Base-by-base conservation (phyloP, 2,888 invertebrate genomes). In the Drymonia ruficornis region DNA sequence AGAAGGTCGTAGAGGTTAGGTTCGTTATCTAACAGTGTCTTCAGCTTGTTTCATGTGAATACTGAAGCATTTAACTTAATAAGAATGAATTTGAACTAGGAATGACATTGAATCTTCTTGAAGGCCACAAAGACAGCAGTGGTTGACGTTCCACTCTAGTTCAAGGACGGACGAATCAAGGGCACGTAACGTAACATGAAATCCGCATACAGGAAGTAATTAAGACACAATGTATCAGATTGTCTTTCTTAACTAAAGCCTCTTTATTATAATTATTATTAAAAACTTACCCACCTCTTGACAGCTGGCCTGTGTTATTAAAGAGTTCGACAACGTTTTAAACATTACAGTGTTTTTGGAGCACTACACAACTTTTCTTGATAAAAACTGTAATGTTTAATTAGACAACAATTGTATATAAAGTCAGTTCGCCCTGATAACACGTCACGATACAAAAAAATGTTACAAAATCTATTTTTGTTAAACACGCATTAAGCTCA, bases 221-320 rank as follows among this genome's bases (percentile, higher is more conserved):
- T 36, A 19, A 31, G 52, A 6, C 36, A 56, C 46, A 55, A 48
- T 50, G 11, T 53, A 44, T 46, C 42, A 34, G 51, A 56, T 56
- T 50, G 56, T 50, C 43, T 57, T 49, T 62, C 49, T 46, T 50
- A 58, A 64, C 48, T 47, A n/a, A 43, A 58, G 52, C 57, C 53
- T 56, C 56, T 40, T 57, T 50, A 23, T 40, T 54, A 66, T 56
- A 67, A 58, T 64, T n/a, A n/a, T n/a, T n/a, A n/a, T 66, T 59
- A 76, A 84, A 91, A 92, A 95, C 95, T 95, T 95, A 95, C 95
- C 95, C 93, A 96, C 96, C 96, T 96, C 95, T 95, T 95, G 95
- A 94, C 95, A 95, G 91, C 94, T 94, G 87, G 94, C 95, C 89
- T 93, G 93, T 83, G 93, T 91, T 81, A 95, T 87, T 83, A 95